Percentiles rank a stretch among this genome's conserved stretches.
These are phyloP conservation scores for Drosophila biarmipes DNA, from an alignment of 1,140 invertebrate genomes.

Conservation along the genomic window DNA sequence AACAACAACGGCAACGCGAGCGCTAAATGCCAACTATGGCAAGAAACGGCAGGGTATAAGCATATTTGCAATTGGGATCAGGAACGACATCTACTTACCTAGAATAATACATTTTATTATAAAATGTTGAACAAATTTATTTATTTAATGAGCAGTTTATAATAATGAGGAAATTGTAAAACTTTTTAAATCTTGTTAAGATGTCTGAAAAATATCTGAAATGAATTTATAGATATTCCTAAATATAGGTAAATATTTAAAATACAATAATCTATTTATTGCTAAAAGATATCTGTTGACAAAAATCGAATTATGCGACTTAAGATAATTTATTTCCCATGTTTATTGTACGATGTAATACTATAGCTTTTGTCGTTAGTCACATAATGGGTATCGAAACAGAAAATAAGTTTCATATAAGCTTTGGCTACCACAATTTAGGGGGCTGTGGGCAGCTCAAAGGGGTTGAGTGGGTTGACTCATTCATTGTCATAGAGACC, in stretches of 20 bases:
- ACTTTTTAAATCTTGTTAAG: too few relatives aligned
- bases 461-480: not conserved
- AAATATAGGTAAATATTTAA: too few relatives aligned
- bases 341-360: not conserved
- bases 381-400: not conserved
- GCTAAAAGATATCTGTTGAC: too few relatives aligned
- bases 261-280: too few relatives aligned
- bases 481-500: slow-evolving; percentile 44
- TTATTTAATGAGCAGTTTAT: too few relatives aligned
- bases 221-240: too few relatives aligned
- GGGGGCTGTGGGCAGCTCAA: slow-evolving; percentile 1
- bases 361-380: not conserved
- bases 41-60: slow-evolving; percentile 42
- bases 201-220: too few relatives aligned
- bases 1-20: slow-evolving; percentile 49
- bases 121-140: not conserved
- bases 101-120: not conserved
- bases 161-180: too few relatives aligned
- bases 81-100: not conserved
- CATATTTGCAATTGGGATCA: not conserved
- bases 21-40: slow-evolving; percentile 28
- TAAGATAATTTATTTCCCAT: too few relatives aligned
- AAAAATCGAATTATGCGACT: too few relatives aligned
- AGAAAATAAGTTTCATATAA: slow-evolving; percentile 40
- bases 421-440: slow-evolving; percentile 38